These are phyloP conservation scores for Halocynthia roretzi DNA, from an alignment of 23 tunicate genomes.

Conservation along the genomic window DNA sequence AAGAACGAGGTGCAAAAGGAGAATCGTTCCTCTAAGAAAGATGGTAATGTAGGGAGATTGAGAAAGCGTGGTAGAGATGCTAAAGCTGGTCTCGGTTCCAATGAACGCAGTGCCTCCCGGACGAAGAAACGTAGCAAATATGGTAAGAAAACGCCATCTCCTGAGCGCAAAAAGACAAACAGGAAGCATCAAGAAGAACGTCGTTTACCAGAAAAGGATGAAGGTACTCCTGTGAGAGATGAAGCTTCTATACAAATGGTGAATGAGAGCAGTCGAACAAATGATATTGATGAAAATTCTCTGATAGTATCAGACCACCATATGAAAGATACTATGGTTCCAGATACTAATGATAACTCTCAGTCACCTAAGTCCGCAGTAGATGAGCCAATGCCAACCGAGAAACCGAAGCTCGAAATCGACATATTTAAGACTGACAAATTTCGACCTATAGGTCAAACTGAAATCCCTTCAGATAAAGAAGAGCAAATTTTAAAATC, in stretches of 20 bases:
- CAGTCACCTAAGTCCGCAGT: too few relatives aligned
- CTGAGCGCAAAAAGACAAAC: not conserved
- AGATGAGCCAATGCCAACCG: too few relatives aligned
- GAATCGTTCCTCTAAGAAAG: not conserved
- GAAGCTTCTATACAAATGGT: conserved; percentile 34
- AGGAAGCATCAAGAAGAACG: not conserved
- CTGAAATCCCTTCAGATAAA: too few relatives aligned
- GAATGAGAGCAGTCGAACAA: conserved; percentile 3
- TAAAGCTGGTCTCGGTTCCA: too few relatives aligned
- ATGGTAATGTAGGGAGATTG: not conserved
- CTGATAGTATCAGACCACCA: too few relatives aligned
- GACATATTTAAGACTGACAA: too few relatives aligned
- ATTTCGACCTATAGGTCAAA: too few relatives aligned
- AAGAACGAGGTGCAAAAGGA: not conserved
- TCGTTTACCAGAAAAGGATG: conserved; percentile 41
- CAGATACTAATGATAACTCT: too few relatives aligned
- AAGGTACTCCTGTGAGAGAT: conserved; percentile 89
- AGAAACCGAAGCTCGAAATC: too few relatives aligned
- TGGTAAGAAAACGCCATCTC: not conserved
- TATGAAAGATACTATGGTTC: too few relatives aligned
- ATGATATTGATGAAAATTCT: conserved; percentile 4
- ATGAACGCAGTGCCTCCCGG: not conserved
- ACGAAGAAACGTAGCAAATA: conserved; percentile 1
- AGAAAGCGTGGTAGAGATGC: too few relatives aligned
- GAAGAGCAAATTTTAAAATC: too few relatives aligned